These are phyloP conservation scores for Verasper variegatus DNA, from an alignment of 2,113 vertebrate species.

Conservation along the genomic window DNA sequence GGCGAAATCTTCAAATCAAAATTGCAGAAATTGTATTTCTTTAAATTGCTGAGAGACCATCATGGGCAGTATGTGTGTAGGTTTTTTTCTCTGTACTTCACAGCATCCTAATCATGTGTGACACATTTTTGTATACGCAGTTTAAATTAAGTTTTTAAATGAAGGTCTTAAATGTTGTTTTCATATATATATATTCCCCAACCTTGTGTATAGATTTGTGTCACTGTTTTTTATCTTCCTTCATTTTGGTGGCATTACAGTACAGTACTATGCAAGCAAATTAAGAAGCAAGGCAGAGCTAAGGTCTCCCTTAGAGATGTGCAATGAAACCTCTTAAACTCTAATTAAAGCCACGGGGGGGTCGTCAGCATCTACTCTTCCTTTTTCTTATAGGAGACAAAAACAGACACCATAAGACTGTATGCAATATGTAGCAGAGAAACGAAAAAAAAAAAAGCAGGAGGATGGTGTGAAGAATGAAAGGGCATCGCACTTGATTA, in stretches of 20 bases:
- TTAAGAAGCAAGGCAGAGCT: conserved; percentile 27
- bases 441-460: conserved; percentile 57
- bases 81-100: not conserved
- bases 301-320: conserved; percentile 16
- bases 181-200: too few relatives aligned
- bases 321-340: conserved; percentile 39
- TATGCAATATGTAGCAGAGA: not conserved
- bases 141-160: not conserved
- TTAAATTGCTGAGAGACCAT: too few relatives aligned
- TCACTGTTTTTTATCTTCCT: not conserved
- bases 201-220: not conserved
- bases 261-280: conserved; percentile 29
- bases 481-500: conserved; percentile 55
- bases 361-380: conserved; percentile 23
- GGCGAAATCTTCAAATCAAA: too few relatives aligned
- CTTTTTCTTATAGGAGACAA: conserved; percentile 3
- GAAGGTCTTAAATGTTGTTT: not conserved
- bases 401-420: conserved; percentile 8
- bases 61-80: too few relatives aligned
- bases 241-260: not conserved
- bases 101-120: not conserved
- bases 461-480: conserved; percentile 52
- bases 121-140: not conserved
- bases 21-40: too few relatives aligned
- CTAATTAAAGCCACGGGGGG: conserved; percentile 59